These are phyloP conservation scores for Anabas testudineus DNA, from an alignment of 2,797 vertebrate species.

Conservation along the genomic window DNA sequence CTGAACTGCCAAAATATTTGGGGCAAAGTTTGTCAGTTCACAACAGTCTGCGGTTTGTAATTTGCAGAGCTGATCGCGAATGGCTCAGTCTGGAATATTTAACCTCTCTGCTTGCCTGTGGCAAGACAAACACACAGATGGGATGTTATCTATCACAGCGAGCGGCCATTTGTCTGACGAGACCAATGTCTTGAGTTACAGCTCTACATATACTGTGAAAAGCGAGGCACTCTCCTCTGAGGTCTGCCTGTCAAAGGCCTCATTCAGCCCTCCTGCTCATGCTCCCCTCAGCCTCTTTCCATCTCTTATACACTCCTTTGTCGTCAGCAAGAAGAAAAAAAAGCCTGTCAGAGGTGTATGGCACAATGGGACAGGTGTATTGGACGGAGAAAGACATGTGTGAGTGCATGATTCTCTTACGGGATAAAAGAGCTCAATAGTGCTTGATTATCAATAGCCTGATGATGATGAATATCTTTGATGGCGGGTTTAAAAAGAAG, in stretches of 20 bases:
- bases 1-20: slow-evolving; percentile 19
- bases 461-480: slow-evolving; percentile 75
- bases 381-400: slow-evolving; percentile 60
- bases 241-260: slow-evolving; percentile 46
- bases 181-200: slow-evolving; percentile 51
- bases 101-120: slow-evolving; percentile 21
- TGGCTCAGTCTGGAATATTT: slow-evolving; percentile 19
- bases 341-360: slow-evolving; percentile 62
- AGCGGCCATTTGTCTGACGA: slow-evolving; percentile 35
- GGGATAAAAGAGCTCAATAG: slow-evolving; percentile 79
- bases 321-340: slow-evolving; percentile 47
- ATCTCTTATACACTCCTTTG: slow-evolving; percentile 54
- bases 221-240: slow-evolving; percentile 44
- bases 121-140: slow-evolving; percentile 30
- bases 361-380: slow-evolving; percentile 77
- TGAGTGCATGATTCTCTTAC: slow-evolving; percentile 54
- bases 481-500: slow-evolving; percentile 73
- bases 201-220: slow-evolving; percentile 46
- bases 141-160: slow-evolving; percentile 6
- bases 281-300: slow-evolving; percentile 20
- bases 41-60: slow-evolving; percentile 16
- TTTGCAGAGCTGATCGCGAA: slow-evolving; percentile 12
- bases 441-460: slow-evolving; percentile 81
- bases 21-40: slow-evolving; percentile 22
- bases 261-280: slow-evolving; percentile 34